Conservation (phyloP, 1,140 invertebrate genomes). For the Proales similis region DNA sequence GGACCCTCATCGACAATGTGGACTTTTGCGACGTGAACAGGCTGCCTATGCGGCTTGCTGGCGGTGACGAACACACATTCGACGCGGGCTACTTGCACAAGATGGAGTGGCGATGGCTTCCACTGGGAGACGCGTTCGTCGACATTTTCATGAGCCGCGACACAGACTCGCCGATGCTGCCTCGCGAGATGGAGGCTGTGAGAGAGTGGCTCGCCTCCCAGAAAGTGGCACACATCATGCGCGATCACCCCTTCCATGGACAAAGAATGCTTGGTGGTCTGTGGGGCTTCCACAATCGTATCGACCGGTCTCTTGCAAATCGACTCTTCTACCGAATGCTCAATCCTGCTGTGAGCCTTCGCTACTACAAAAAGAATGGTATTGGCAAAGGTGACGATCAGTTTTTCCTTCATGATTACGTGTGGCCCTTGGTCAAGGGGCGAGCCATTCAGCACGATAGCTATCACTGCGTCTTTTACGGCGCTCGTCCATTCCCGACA, state of each 20-base stretch:
- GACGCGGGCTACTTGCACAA: not conserved
- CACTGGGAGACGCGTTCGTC: slow-evolving; percentile 11
- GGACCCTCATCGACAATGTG: slow-evolving; percentile 6
- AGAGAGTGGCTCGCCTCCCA: not conserved
- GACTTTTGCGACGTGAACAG: slow-evolving; percentile 22
- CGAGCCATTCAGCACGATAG: slow-evolving; percentile 11
- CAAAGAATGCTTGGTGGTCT: slow-evolving; percentile 10
- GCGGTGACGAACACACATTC: not conserved
- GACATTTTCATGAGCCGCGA: not conserved
- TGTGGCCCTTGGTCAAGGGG: not conserved
- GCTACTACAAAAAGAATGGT: not conserved
- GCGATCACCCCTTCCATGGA: slow-evolving; percentile 26
- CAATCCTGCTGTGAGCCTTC: not conserved
- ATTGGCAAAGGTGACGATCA: slow-evolving; percentile 5
- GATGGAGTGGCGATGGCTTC: slow-evolving; percentile 7
- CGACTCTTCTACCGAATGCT: not conserved
- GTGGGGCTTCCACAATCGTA: slow-evolving; percentile 11
- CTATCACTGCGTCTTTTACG: slow-evolving; percentile 1
- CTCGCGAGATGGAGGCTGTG: not conserved
- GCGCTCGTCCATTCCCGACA: slow-evolving; percentile 1
- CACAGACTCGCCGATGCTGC: not conserved
- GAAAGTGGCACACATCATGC: slow-evolving; percentile 5
- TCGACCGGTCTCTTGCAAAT: not conserved
- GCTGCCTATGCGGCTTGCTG: slow-evolving; percentile 7
- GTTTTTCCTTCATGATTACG: not conserved